A percentile compares a stretch with the other conserved stretches of the same genome.
Conservation (phyloP, 2,888 invertebrate species). For the Cantharis rustica region DNA sequence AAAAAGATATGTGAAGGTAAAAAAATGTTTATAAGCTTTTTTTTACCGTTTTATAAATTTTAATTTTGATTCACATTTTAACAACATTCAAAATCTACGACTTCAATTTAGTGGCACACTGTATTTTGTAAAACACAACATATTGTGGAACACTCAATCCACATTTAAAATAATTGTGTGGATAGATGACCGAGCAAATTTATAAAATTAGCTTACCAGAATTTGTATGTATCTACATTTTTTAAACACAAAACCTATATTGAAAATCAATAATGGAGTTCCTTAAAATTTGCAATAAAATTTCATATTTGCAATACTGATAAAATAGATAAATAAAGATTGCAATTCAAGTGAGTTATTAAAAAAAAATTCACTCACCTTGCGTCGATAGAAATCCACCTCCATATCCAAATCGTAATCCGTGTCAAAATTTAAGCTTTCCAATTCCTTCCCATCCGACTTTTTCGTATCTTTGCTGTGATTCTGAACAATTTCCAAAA, state of each 20-base stretch:
- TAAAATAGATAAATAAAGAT: not conserved
- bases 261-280: not conserved
- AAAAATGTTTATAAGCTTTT: no score
- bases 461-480: not conserved
- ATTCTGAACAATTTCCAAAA: not conserved
- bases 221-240: not conserved
- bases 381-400: slow-evolving; percentile 7
- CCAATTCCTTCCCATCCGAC: not conserved
- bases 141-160: no score
- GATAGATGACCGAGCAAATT: not conserved
- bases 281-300: not conserved
- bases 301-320: not conserved
- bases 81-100: no score
- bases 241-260: not conserved
- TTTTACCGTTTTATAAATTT: no score
- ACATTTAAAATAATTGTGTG: no score
- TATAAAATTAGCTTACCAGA: not conserved
- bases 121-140: no score
- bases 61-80: no score
- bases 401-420: not conserved
- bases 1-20: no score
- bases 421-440: not conserved
- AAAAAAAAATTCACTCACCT: slow-evolving; percentile 8
- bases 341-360: not conserved
- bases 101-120: no score